Percentiles rank a stretch among this genome's conserved stretches.
Evolutionary conservation across 2,888 invertebrate genomes (phyloP).

Genomic region (Mongoloraphidia duomilia): DNA sequence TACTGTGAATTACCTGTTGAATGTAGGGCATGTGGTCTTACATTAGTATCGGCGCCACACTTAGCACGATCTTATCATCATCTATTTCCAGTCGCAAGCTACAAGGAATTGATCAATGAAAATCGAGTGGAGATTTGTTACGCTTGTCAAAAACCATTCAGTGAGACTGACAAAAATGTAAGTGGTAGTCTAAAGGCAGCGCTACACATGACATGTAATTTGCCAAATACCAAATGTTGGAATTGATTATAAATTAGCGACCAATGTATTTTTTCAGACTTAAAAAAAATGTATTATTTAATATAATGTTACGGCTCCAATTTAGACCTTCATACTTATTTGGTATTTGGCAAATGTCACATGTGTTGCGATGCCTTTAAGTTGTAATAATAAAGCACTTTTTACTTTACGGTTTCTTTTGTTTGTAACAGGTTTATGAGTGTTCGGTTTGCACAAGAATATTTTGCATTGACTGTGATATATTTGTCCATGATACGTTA

Average conservation of each 20-base stretch:
- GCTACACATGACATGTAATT: neutral
- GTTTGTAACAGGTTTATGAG: constrained; percentile 50
- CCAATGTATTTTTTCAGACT: no score
- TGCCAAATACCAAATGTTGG: constrained; percentile 1
- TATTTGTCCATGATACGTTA: constrained; percentile 81
- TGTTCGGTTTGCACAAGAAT: constrained; percentile 65
- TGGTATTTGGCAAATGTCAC: no score
- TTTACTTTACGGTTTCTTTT: constrained; percentile 3
- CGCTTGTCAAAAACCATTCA: constrained; percentile 58
- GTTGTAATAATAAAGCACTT: no score
- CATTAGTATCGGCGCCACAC: constrained; percentile 94
- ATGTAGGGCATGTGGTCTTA: constrained; percentile 89
- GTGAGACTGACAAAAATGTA: constrained; percentile 58
- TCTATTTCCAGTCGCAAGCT: constrained; percentile 82
- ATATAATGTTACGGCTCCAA: no score
- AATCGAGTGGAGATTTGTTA: constrained; percentile 49
- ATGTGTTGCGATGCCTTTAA: no score
- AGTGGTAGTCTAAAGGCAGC: constrained; percentile 15
- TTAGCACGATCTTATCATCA: constrained; percentile 95
- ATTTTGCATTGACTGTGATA: constrained; percentile 93
- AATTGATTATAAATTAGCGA: neutral
- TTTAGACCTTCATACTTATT: no score
- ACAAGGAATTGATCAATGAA: constrained; percentile 52
- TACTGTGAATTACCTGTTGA: constrained; percentile 97
- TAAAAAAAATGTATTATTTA: no score